These are phyloP conservation scores for Temnopleurus reevesii DNA, from an alignment of 53 echinoderm and acorn worm genomes.

Conservation along the genomic window DNA sequence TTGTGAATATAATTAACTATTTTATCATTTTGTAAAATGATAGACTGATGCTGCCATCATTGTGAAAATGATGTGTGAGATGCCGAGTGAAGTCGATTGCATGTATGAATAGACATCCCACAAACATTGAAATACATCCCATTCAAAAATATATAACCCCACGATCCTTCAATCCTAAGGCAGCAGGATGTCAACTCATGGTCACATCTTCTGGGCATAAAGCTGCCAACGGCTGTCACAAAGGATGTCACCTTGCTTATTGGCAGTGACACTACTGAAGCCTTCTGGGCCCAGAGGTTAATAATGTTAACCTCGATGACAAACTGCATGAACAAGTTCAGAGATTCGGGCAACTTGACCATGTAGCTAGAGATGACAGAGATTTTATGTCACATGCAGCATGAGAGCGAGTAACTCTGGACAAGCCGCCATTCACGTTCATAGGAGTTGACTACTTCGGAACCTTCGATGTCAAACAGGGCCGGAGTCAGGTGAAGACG, in stretches of 20 bases:
- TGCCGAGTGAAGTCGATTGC: too few relatives aligned
- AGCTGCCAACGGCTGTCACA: not conserved
- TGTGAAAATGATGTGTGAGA: too few relatives aligned
- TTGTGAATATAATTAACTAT: too few relatives aligned
- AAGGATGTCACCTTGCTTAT: constrained; percentile 53
- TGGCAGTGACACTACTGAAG: constrained; percentile 54
- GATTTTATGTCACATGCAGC: constrained; percentile 52
- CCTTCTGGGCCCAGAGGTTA: constrained; percentile 58
- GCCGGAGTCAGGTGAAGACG: constrained; percentile 45
- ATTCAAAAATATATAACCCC: too few relatives aligned
- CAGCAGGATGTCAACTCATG: constrained; percentile 46
- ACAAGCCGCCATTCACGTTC: constrained; percentile 64
- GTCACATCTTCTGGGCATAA: constrained; percentile 54
- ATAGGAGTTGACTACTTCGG: constrained; percentile 71
- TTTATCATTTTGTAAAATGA: too few relatives aligned
- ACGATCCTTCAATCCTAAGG: constrained; percentile 33
- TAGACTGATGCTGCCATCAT: too few relatives aligned
- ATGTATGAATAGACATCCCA: too few relatives aligned
- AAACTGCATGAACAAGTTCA: constrained; percentile 37
- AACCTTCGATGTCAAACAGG: constrained; percentile 58
- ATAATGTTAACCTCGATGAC: not conserved
- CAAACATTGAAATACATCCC: too few relatives aligned
- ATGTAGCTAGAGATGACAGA: not conserved
- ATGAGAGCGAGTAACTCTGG: constrained; percentile 56
- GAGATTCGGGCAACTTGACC: constrained; percentile 45